Base-by-base conservation (phyloP, 2,888 invertebrate species). In the Cheilosia variabilis region DNA sequence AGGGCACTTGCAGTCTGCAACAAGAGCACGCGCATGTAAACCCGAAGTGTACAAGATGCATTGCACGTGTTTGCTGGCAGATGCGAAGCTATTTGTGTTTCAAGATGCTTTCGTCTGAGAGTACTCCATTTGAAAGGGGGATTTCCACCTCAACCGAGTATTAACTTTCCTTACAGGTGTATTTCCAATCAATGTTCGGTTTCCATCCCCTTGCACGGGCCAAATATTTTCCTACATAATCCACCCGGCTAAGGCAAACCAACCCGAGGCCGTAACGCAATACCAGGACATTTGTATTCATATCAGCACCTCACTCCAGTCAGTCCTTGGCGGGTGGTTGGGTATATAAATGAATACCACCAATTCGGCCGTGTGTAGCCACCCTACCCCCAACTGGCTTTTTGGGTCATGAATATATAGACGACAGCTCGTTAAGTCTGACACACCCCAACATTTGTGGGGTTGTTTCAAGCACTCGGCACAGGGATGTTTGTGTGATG, bases 321-420 rank as follows among this genome's bases (percentile, higher is more conserved):
- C 43, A 19, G 50, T 19, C 52, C 43, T 45, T 53, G 62, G 24
- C 76, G 76, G 81, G 80, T 81, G 72, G 80, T 80, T 76, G 76
- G 27, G 58, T 76, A 76, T 76, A 76, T 76, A 86, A 86, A 86
- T 71, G 84, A 87, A 87, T 87, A 73, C 68, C 47, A 81, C 86
- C 84, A 84, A 84, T 77, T 72, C 71, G 19, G 53, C 57, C 68
- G 34, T 17, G 24, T 24, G 24, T 24, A 37, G 17, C n/a, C 60
- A 43, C n/a, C 65, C 24, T 77, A 57, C 43, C 72, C 62, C 72
- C 50, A 50, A 55, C 65, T 80, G 81, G 79, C 83, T 87, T 87
- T 79, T 77, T 72, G 88, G 89, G 90, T 90, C 91, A 91, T 91
- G 91, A 91, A 91, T 91, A 91, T 89, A 91, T 90, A 89, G 63